Evolutionary conservation across 2,888 invertebrate genomes (phyloP).

Genomic region (Lepetodrilus schrolli): DNA sequence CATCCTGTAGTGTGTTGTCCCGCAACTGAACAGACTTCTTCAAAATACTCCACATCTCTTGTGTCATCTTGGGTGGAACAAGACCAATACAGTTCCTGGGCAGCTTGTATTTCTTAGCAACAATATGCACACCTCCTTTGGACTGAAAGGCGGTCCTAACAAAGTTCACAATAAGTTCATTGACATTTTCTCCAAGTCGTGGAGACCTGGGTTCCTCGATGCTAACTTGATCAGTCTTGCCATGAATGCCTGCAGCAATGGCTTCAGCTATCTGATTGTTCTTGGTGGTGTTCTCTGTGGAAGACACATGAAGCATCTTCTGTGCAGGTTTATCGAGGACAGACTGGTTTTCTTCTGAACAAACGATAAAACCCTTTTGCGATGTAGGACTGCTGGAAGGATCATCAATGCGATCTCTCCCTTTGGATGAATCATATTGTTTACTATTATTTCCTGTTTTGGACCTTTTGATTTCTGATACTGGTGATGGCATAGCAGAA

Average conservation of each 20-base stretch:
- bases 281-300: neutral
- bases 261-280: neutral
- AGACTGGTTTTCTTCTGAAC: too few relatives aligned
- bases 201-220: neutral
- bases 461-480: too few relatives aligned
- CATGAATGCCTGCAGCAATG: neutral
- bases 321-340: too few relatives aligned
- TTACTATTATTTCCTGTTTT: too few relatives aligned
- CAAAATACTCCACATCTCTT: neutral
- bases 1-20: neutral
- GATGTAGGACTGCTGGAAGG: too few relatives aligned
- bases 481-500: too few relatives aligned
- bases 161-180: neutral
- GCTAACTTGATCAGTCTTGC: neutral
- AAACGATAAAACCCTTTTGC: too few relatives aligned
- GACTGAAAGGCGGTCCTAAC: neutral
- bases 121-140: neutral
- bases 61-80: neutral
- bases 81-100: slow-evolving; percentile 9
- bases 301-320: neutral
- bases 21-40: neutral
- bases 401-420: too few relatives aligned
- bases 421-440: too few relatives aligned
- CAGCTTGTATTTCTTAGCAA: neutral
- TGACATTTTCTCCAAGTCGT: neutral